Percentiles rank a stretch among this genome's conserved stretches.
Conservation (phyloP, 2,113 vertebrate species). For the Cebus imitator region DNA sequence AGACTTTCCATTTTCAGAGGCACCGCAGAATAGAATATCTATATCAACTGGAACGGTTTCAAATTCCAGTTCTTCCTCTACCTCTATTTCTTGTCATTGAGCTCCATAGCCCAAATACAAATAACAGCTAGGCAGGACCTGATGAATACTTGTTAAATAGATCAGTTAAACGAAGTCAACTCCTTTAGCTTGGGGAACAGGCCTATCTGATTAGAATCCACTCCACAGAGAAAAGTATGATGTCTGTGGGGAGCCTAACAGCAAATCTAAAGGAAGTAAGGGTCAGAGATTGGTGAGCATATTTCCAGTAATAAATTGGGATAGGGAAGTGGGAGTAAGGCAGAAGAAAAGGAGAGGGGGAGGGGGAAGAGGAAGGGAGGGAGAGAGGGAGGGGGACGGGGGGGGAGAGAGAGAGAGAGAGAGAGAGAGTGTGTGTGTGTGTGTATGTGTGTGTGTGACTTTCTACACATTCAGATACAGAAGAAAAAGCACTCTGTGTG, state of each 20-base stretch:
- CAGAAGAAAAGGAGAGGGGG: neutral
- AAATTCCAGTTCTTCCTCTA: neutral
- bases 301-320: neutral
- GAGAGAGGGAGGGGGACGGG: neutral
- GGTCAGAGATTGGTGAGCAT: neutral
- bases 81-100: neutral
- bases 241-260: neutral
- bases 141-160: neutral
- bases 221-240: neutral
- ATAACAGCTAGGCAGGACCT: neutral
- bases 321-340: neutral
- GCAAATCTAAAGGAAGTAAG: neutral
- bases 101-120: neutral
- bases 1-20: neutral
- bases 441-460: too few relatives aligned
- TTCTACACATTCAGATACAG: too few relatives aligned
- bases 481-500: neutral
- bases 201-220: neutral
- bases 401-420: neutral
- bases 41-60: neutral
- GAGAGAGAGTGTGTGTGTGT: neutral
- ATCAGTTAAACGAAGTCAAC: neutral
- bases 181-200: neutral
- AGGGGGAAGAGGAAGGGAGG: neutral
- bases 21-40: neutral